These are phyloP conservation scores for Falcaria lacertinaria DNA, from an alignment of 2,888 invertebrate species.

Conservation along the genomic window DNA sequence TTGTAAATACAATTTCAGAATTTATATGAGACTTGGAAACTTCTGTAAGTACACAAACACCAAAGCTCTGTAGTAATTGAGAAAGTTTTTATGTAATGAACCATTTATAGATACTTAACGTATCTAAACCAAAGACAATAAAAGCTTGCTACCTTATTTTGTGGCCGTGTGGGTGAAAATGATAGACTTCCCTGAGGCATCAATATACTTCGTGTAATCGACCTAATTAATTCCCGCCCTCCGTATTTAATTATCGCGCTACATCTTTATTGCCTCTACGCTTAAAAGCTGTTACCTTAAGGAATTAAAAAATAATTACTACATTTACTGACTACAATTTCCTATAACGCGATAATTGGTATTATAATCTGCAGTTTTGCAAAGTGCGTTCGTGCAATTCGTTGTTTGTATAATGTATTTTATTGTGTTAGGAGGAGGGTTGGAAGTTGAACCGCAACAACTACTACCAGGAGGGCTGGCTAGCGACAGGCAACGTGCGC, in stretches of 20 bases:
- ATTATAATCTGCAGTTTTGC: background rate
- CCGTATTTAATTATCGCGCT: background rate
- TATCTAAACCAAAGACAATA: too few species aligned
- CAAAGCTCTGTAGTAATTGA: too few species aligned
- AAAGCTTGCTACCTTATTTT: background rate
- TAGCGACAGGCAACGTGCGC: conserved; percentile 95
- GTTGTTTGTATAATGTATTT: conserved; percentile 8
- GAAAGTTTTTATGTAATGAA: too few species aligned
- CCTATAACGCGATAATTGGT: background rate
- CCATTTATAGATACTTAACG: too few species aligned
- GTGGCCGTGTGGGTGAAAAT: background rate
- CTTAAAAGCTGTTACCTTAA: background rate
- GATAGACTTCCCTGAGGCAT: background rate
- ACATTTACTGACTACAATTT: too few species aligned
- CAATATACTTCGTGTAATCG: background rate
- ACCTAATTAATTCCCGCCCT: background rate
- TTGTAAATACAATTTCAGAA: background rate
- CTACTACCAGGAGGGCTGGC: conserved; percentile 98
- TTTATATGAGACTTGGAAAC: too few species aligned
- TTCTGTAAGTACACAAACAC: too few species aligned
- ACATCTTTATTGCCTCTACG: background rate
- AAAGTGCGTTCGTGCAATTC: background rate
- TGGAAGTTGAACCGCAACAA: conserved; percentile 97
- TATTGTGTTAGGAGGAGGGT: conserved; percentile 87
- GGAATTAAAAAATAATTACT: background rate